Conservation (phyloP, 2,888 invertebrate species). For the Watsonalla cultraria region DNA sequence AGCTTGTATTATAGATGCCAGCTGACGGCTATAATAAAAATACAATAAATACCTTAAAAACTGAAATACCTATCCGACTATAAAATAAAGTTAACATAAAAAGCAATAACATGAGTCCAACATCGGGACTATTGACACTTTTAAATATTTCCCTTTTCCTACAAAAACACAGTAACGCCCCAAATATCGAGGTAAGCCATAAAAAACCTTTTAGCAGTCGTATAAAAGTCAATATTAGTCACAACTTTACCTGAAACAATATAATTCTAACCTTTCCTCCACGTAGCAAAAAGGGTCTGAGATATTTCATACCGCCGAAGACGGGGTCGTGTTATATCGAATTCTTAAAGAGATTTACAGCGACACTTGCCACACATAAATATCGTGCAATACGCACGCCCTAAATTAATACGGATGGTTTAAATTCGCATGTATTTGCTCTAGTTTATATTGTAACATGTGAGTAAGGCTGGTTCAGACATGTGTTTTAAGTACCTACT, state of each 20-base stretch:
- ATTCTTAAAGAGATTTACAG: slow-evolving; percentile 32
- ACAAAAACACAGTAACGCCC: not conserved
- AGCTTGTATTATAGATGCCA: no score
- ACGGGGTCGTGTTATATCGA: slow-evolving; percentile 23
- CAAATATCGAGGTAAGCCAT: not conserved
- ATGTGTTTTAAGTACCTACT: not conserved
- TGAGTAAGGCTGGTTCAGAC: not conserved
- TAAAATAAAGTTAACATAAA: no score
- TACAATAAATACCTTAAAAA: no score
- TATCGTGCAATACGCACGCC: slow-evolving; percentile 12
- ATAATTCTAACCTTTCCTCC: not conserved
- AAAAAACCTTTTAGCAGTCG: not conserved
- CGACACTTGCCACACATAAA: slow-evolving; percentile 18
- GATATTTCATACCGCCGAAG: slow-evolving; percentile 17
- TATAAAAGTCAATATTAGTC: not conserved
- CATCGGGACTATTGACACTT: no score
- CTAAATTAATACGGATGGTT: slow-evolving; percentile 3
- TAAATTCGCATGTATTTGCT: not conserved
- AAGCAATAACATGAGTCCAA: no score
- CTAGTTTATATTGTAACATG: not conserved
- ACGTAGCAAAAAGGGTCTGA: slow-evolving; percentile 9
- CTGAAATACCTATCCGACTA: no score
- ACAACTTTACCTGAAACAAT: not conserved
- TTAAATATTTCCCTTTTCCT: no score
- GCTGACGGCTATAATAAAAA: no score